phyloP scores from a whole-genome alignment of 2,113 vertebrate genomes.

The Puffinus mauretanicus region DNA sequence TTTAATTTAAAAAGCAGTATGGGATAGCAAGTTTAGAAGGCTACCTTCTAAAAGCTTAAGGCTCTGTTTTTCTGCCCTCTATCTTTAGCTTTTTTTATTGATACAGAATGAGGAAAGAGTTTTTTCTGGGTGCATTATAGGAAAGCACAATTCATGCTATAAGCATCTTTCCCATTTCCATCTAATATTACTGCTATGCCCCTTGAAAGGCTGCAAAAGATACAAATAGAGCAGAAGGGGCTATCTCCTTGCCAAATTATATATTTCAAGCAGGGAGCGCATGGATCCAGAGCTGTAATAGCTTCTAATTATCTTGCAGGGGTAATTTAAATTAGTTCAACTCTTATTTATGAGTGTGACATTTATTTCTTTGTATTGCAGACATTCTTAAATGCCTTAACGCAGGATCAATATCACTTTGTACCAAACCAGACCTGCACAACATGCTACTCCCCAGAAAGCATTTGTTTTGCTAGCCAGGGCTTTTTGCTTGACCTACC shows the following conservation, averaged over 20 bases:
- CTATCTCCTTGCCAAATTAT: background rate
- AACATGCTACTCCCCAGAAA: background rate
- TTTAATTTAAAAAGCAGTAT: slow-evolving; percentile 11
- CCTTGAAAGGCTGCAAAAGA: background rate
- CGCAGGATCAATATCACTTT: slow-evolving; percentile 5
- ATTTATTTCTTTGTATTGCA: slow-evolving; percentile 50
- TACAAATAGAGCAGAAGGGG: background rate
- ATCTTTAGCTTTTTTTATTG: slow-evolving; percentile 1
- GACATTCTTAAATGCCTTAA: slow-evolving; percentile 9
- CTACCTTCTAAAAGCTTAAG: slow-evolving; percentile 6
- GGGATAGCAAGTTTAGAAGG: slow-evolving; percentile 7
- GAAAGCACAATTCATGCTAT: background rate
- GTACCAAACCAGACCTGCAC: background rate
- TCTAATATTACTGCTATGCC: background rate
- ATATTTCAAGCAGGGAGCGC: background rate
- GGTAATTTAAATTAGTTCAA: slow-evolving; percentile 21
- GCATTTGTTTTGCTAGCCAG: background rate
- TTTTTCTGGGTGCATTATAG: background rate
- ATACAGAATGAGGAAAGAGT: background rate
- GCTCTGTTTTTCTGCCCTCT: background rate
- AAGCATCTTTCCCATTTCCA: background rate
- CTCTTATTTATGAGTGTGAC: slow-evolving; percentile 28
- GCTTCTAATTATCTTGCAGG: slow-evolving; percentile 14
- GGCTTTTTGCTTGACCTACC: background rate
- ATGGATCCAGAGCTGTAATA: background rate